phyloP scores from a whole-genome alignment of 2,888 invertebrate genomes.

The Eristalinus aeneus region DNA sequence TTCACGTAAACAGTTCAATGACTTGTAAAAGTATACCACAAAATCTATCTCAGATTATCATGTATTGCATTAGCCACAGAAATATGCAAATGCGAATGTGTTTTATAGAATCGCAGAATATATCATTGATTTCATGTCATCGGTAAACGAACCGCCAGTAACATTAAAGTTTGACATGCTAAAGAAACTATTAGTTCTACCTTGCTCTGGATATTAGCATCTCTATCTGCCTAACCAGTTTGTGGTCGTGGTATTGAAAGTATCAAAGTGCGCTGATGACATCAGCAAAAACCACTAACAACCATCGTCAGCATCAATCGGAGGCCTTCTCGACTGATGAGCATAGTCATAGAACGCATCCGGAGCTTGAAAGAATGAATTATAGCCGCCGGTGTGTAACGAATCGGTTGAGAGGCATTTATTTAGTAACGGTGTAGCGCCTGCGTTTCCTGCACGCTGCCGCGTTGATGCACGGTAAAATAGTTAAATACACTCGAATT shows the following conservation, averaged over 20 bases:
- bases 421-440: slow-evolving; percentile 46
- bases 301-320: background rate
- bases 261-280: slow-evolving; percentile 2
- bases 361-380: slow-evolving; percentile 16
- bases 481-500: slow-evolving; percentile 21
- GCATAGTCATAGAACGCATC: slow-evolving; percentile 23
- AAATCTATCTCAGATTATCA: slow-evolving; percentile 18
- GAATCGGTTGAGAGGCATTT: slow-evolving; percentile 31
- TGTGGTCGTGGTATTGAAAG: background rate
- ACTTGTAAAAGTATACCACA: slow-evolving; percentile 36
- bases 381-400: slow-evolving; percentile 22
- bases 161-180: slow-evolving; percentile 17
- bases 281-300: background rate
- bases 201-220: background rate
- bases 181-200: slow-evolving; percentile 28
- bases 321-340: background rate
- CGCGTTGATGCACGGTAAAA: slow-evolving; percentile 29
- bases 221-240: background rate
- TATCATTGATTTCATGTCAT: slow-evolving; percentile 12
- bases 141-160: slow-evolving; percentile 28
- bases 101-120: slow-evolving; percentile 13
- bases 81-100: slow-evolving; percentile 6
- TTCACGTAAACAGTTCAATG: slow-evolving; percentile 34
- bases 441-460: slow-evolving; percentile 39
- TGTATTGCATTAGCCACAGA: slow-evolving; percentile 34